These are phyloP conservation scores for Crematogaster levior DNA, from an alignment of 2,888 invertebrate genomes.

Conservation along the genomic window DNA sequence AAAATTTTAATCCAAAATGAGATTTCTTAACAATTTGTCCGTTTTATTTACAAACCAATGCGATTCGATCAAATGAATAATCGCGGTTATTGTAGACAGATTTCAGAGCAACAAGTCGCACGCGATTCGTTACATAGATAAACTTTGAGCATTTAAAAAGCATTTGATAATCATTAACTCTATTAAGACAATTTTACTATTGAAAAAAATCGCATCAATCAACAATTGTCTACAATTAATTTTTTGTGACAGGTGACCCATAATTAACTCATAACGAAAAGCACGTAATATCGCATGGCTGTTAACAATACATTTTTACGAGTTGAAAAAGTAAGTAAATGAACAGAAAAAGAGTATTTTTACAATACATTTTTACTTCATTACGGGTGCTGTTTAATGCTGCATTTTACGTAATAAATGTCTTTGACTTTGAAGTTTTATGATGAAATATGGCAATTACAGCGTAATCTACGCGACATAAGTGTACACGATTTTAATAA, in stretches of 20 bases:
- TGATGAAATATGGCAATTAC: slow-evolving; percentile 20
- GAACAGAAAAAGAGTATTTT: too few species aligned
- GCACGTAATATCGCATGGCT: background rate
- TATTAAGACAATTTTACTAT: background rate
- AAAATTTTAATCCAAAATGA: slow-evolving; percentile 1
- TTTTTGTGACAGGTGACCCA: background rate
- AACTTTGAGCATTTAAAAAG: background rate
- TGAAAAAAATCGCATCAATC: background rate
- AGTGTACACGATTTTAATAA: background rate
- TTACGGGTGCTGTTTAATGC: background rate
- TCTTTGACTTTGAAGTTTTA: background rate
- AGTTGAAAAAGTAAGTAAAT: background rate
- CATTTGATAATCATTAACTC: background rate
- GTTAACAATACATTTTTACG: background rate
- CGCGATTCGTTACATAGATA: slow-evolving; percentile 37
- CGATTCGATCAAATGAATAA: slow-evolving; percentile 65
- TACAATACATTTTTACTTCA: background rate
- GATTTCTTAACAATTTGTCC: slow-evolving; percentile 5
- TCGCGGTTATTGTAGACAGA: slow-evolving; percentile 54
- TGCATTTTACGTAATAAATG: background rate
- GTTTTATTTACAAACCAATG: slow-evolving; percentile 33
- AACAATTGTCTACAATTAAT: slow-evolving; percentile 5
- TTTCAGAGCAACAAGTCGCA: slow-evolving; percentile 70
- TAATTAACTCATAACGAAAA: background rate
- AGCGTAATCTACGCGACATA: background rate